phyloP scores from a whole-genome alignment of 2,113 vertebrate species.

The Pelvicachromis taeniatus region DNA sequence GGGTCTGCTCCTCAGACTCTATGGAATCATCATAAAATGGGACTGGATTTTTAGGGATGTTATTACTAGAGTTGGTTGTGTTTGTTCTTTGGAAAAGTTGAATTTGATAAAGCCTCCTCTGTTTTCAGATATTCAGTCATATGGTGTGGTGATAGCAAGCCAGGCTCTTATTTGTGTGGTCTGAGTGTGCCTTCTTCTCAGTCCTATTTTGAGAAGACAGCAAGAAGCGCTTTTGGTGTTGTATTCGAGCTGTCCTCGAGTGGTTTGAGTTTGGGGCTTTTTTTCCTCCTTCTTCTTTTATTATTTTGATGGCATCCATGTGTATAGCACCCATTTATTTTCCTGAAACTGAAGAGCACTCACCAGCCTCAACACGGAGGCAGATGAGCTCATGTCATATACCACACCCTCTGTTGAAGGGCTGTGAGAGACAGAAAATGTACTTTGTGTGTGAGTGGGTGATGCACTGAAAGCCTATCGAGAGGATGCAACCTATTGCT shows the following conservation, averaged over 20 bases:
- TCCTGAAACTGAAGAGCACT: not conserved
- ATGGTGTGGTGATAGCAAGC: not conserved
- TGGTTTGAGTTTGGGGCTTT: not conserved
- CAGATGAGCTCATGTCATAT: not conserved
- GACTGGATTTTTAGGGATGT: not conserved
- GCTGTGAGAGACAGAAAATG: not conserved
- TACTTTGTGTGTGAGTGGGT: not conserved
- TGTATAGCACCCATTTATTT: not conserved
- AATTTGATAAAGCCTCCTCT: not conserved
- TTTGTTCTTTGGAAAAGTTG: not conserved
- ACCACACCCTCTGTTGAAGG: not conserved
- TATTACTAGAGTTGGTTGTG: not conserved
- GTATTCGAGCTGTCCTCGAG: not conserved
- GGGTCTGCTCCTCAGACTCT: not conserved
- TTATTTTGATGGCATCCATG: not conserved
- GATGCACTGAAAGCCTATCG: not conserved
- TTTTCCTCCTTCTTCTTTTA: not conserved
- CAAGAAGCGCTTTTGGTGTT: not conserved
- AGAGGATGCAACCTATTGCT: not conserved
- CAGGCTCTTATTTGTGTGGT: conserved; percentile 3
- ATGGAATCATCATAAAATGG: not conserved
- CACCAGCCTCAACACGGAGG: not conserved
- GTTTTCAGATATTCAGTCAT: not conserved
- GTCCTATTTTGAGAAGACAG: conserved; percentile 10
- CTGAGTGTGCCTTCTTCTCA: not conserved